Evolutionary conservation across 2,888 invertebrate species (phyloP).

Genomic region (Torymus auratus): DNA sequence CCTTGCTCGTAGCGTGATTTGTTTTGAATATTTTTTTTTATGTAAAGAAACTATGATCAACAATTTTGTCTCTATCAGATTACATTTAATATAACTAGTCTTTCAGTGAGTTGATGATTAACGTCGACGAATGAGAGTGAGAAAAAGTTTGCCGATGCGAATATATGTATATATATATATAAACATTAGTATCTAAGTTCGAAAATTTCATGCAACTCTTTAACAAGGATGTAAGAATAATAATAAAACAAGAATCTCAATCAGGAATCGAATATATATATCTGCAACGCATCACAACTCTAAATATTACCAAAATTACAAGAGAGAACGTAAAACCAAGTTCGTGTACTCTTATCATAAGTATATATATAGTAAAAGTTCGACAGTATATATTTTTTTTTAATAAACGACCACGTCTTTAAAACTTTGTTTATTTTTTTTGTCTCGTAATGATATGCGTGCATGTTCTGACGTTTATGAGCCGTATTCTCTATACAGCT

Average conservation of each 20-base stretch:
- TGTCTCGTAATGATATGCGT: conserved; percentile 26
- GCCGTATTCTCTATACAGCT: too few relatives aligned
- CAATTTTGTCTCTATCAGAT: too few relatives aligned
- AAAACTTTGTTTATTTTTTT: conserved; percentile 12
- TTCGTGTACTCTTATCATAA: conserved; percentile 5
- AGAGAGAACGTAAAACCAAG: conserved; percentile 21
- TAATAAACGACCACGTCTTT: neutral
- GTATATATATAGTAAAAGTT: too few relatives aligned
- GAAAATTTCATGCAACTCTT: conserved; percentile 35
- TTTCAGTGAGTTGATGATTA: conserved; percentile 6
- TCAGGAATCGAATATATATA: conserved; percentile 13
- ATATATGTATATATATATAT: neutral
- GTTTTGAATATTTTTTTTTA: conserved; percentile 9
- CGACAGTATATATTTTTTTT: neutral
- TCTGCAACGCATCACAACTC: conserved; percentile 40
- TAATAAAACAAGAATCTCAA: conserved; percentile 9
- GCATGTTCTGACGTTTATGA: conserved; percentile 23
- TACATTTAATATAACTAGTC: conserved; percentile 1
- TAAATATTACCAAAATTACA: conserved; percentile 27
- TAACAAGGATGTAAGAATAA: conserved; percentile 21
- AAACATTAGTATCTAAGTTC: conserved; percentile 14
- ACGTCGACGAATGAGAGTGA: conserved; percentile 31
- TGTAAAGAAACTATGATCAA: neutral
- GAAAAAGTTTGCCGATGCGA: conserved; percentile 12
- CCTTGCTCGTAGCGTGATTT: conserved; percentile 6